Evolutionary conservation across 1,140 invertebrate genomes (phyloP).

Genomic region (Amphibalanus amphitrite): DNA sequence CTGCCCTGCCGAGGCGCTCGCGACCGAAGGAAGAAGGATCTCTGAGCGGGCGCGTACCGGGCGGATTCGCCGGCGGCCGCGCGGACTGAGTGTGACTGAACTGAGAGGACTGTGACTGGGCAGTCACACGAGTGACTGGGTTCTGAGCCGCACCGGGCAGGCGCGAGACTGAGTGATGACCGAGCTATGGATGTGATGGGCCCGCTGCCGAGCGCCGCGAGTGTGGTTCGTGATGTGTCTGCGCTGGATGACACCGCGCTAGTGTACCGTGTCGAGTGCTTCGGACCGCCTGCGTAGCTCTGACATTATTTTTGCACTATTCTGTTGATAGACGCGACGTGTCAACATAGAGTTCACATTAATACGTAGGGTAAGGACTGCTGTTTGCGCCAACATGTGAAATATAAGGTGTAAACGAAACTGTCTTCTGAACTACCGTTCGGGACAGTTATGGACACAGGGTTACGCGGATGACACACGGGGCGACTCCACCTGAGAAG

Average conservation of each 20-base stretch:
- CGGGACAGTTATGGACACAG: no score
- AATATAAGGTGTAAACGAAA: not conserved
- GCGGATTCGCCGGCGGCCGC: no score
- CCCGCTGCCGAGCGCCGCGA: not conserved
- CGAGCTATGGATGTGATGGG: not conserved
- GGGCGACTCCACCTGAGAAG: no score
- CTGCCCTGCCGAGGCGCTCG: no score
- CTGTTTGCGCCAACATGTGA: not conserved
- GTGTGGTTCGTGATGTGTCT: not conserved
- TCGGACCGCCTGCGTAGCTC: not conserved
- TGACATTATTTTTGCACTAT: not conserved
- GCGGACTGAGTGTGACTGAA: not conserved
- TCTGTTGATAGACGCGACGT: not conserved
- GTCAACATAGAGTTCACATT: not conserved
- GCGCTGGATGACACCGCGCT: no score
- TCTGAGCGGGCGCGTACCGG: not conserved
- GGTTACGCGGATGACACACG: no score
- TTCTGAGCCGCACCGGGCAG: not conserved
- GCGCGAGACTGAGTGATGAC: not conserved
- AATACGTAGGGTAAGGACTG: not conserved
- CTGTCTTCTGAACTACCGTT: no score
- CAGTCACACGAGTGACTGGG: no score
- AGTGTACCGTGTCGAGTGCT: not conserved
- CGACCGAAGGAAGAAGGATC: not conserved
- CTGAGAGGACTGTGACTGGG: not conserved